Conservation (phyloP, 2,797 vertebrate genomes). For the Trachurus trachurus region DNA sequence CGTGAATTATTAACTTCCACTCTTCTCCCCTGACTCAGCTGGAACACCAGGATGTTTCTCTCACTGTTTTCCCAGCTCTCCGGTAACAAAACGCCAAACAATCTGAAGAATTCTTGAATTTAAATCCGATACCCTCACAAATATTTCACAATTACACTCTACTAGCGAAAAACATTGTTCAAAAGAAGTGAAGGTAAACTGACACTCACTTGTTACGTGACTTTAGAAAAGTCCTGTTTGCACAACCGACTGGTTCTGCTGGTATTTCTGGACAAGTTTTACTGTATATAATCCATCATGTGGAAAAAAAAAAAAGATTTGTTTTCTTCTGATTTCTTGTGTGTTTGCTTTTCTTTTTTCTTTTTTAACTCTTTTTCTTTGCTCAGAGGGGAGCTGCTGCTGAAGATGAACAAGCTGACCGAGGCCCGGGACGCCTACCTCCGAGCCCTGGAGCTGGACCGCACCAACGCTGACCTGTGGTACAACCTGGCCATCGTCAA, state of each 20-base stretch:
- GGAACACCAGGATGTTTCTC: not conserved
- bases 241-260: not conserved
- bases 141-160: not conserved
- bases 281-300: not conserved
- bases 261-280: not conserved
- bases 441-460: conserved; percentile 93
- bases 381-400: conserved; percentile 94
- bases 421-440: conserved; percentile 97
- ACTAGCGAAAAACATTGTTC: too few relatives aligned
- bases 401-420: conserved; percentile 98
- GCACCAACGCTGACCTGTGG: conserved; percentile 96
- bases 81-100: conserved; percentile 7
- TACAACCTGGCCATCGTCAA: conserved; percentile 99
- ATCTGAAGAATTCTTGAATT: not conserved
- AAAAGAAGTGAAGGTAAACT: too few relatives aligned
- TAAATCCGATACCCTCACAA: not conserved
- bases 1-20: not conserved
- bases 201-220: not conserved
- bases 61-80: not conserved
- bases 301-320: not conserved
- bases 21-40: not conserved
- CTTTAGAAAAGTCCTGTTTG: not conserved
- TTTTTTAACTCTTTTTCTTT: not conserved
- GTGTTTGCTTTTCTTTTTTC: not conserved
- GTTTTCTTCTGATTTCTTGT: too few relatives aligned